Conservation (phyloP, 35 echinoderm and acorn worm species). For the Ophiothrix spiculata region DNA sequence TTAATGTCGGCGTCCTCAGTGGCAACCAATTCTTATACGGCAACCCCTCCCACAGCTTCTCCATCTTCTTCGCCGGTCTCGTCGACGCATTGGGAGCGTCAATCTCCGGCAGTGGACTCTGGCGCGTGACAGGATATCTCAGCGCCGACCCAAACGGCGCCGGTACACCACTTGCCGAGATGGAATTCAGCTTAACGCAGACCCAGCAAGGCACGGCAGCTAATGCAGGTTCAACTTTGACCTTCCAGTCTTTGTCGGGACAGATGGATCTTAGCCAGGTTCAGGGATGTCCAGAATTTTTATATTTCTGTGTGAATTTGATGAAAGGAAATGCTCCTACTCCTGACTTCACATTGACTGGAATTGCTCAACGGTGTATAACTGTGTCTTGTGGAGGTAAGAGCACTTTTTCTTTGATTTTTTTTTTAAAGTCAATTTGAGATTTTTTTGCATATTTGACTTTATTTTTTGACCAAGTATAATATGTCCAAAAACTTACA, state of each 20-base stretch:
- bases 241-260: not conserved
- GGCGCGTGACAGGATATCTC: slow-evolving; percentile 47
- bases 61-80: slow-evolving; percentile 37
- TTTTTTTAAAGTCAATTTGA: no score
- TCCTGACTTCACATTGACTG: not conserved
- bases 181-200: not conserved
- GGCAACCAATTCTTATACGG: slow-evolving; percentile 27
- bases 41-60: slow-evolving; percentile 24
- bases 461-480: no score
- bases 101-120: slow-evolving; percentile 57
- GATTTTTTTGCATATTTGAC: no score
- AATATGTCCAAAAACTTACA: no score
- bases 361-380: not conserved
- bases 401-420: not conserved
- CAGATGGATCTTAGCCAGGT: not conserved
- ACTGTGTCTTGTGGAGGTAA: not conserved
- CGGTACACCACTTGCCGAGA: not conserved
- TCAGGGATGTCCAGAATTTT: not conserved
- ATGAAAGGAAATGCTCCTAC: not conserved
- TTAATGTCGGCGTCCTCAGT: slow-evolving; percentile 4
- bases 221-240: not conserved
- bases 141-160: slow-evolving; percentile 42
- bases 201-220: not conserved
- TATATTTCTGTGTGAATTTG: not conserved
- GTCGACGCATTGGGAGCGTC: slow-evolving; percentile 38